Evolutionary conservation across 2,888 invertebrate genomes (phyloP), one percentile per base, ranked within the genome.

Genomic region (Craniophora ligustri): DNA sequence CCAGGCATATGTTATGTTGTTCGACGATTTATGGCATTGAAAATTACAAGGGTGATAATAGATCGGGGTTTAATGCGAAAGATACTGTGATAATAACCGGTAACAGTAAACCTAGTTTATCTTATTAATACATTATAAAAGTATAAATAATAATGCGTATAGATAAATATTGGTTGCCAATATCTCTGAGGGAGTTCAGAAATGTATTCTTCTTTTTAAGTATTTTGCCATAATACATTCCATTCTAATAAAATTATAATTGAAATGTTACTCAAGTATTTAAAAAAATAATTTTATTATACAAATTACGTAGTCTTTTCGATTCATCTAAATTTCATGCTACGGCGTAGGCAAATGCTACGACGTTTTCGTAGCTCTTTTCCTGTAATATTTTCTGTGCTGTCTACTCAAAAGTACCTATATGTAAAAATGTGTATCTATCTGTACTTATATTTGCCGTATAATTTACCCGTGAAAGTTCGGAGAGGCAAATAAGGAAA

Each of bases 1-100:
- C 54, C 58, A 60, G 57, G 53, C 55, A 40, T 54, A 60, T 63
- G 62, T 50, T 73, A 60, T 51, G 60, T 57, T 59, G 59, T 59
- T 44, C 23, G n/a, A 67, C 44, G 71, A 72, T 70, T 73, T 70
- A 72, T 70, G 19, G 63, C 40, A 70, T 54, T 70, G 72, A 73
- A 70, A 73, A 62, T 73, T 73, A 72, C 71, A 63, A 51, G 56
- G 50, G 46, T 13, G 67, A 56, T 73, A 69, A 66, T 62, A 54
- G 40, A 61, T 66, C 26, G 42, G 40, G 51, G 21, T 67, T 67
- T 39, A 60, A 32, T 42, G 41, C 28, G 67, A 64, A 36, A 21
- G 35, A 61, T 54, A 32, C 42, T 39, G 10, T 31, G 40, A 39
- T 13, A 32, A 6, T 15, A 14, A 16, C 21, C 36, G 40, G 45